Evolutionary conservation across 2,113 vertebrate species (phyloP).

Genomic region (Uria aalge): DNA sequence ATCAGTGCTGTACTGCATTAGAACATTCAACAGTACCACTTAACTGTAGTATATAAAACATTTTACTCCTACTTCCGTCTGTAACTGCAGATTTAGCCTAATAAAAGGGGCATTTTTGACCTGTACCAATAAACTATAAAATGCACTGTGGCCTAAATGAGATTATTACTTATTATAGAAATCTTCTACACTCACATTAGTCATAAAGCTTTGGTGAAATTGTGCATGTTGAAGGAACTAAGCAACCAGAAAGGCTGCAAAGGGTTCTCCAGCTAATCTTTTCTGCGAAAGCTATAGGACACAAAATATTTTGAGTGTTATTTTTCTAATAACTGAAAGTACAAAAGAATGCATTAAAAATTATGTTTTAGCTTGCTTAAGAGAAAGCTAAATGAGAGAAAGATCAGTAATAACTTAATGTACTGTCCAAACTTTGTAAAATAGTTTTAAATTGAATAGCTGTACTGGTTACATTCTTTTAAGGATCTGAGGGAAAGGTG

Average conservation of each 20-base stretch:
- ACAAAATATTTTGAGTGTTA: background rate
- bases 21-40: background rate
- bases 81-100: background rate
- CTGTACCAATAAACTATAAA: background rate
- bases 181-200: background rate
- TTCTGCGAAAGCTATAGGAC: background rate
- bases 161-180: background rate
- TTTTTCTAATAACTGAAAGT: background rate
- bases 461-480: background rate
- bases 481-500: background rate
- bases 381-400: background rate
- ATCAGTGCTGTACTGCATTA: background rate
- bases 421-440: background rate
- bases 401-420: background rate
- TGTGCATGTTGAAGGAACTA: background rate
- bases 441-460: background rate
- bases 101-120: constrained; percentile 23
- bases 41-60: background rate
- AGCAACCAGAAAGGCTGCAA: background rate
- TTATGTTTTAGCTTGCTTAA: background rate
- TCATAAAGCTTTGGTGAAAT: background rate
- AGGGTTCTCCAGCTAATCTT: background rate
- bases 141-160: background rate
- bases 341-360: background rate
- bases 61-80: background rate